These are phyloP conservation scores for Antigone vipio DNA, from an alignment of 2,113 vertebrate genomes.

Conservation along the genomic window DNA sequence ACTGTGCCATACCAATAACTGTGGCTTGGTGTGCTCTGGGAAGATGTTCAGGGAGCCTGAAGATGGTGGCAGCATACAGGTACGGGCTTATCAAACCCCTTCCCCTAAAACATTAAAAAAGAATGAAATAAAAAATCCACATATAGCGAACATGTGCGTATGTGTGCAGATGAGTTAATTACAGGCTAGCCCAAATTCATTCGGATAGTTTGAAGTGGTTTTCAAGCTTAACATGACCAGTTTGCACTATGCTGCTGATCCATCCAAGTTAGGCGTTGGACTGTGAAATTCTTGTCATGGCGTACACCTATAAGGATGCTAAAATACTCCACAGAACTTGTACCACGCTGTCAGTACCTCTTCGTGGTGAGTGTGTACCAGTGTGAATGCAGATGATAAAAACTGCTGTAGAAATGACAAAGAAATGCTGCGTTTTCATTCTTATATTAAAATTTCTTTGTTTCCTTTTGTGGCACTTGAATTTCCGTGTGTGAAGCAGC, in stretches of 20 bases:
- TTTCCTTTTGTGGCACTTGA: background rate
- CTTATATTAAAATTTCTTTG: background rate
- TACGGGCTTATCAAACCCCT: background rate
- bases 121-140: background rate
- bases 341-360: background rate
- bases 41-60: background rate
- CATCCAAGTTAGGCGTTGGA: background rate
- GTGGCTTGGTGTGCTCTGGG: background rate
- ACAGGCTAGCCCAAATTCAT: background rate
- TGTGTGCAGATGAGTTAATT: background rate
- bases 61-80: background rate
- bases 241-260: background rate
- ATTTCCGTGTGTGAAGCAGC: background rate
- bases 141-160: rapidly evolving
- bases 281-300: background rate
- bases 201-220: background rate
- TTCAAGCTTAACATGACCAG: background rate
- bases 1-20: background rate
- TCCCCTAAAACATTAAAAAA: background rate
- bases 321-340: background rate
- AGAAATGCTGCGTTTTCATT: background rate
- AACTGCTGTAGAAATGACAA: background rate
- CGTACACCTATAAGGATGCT: background rate
- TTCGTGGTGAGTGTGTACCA: background rate
- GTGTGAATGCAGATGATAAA: background rate